Conservation (phyloP, 2,797 vertebrate genomes). For the Erpetoichthys calabaricus region DNA sequence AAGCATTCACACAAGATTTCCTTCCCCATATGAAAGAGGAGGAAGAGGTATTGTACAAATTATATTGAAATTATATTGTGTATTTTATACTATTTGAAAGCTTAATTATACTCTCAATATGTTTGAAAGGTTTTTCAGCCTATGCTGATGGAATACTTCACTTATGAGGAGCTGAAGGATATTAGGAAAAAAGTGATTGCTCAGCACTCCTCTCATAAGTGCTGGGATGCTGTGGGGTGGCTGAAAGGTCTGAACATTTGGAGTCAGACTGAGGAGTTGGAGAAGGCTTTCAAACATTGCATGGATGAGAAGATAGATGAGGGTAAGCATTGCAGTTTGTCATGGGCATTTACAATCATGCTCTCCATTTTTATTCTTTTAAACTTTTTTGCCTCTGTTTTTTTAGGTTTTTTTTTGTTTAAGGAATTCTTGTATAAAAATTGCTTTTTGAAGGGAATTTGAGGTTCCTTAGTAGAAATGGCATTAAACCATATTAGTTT, state of each 20-base stretch:
- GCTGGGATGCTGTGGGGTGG: conserved; percentile 57
- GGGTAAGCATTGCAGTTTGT: conserved; percentile 42
- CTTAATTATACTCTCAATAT: background rate
- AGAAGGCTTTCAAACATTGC: conserved; percentile 84
- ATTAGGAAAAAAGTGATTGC: conserved; percentile 96
- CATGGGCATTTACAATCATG: background rate
- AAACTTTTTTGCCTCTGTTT: conserved; percentile 7
- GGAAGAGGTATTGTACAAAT: conserved; percentile 68
- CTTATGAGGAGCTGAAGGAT: conserved; percentile 92
- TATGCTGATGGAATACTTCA: conserved; percentile 98
- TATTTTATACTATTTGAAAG: conserved; percentile 7
- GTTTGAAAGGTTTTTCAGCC: conserved; percentile 84
- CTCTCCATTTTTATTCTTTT: too few relatives aligned
- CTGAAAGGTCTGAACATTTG: conserved; percentile 73
- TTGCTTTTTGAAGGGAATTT: too few relatives aligned
- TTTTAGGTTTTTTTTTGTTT: conserved; percentile 11
- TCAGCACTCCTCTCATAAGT: conserved; percentile 77
- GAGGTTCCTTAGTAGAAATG: too few relatives aligned
- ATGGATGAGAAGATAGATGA: conserved; percentile 82
- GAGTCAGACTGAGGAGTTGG: conserved; percentile 83
- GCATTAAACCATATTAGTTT: too few relatives aligned
- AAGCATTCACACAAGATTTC: conserved; percentile 95
- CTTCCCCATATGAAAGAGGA: conserved; percentile 98
- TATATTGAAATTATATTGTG: conserved; percentile 11
- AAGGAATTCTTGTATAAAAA: conserved; percentile 2